Percentiles rank a stretch among this genome's conserved stretches.
These are phyloP conservation scores for Papilio polyxenes DNA, from an alignment of 1,140 invertebrate genomes.

Conservation along the genomic window DNA sequence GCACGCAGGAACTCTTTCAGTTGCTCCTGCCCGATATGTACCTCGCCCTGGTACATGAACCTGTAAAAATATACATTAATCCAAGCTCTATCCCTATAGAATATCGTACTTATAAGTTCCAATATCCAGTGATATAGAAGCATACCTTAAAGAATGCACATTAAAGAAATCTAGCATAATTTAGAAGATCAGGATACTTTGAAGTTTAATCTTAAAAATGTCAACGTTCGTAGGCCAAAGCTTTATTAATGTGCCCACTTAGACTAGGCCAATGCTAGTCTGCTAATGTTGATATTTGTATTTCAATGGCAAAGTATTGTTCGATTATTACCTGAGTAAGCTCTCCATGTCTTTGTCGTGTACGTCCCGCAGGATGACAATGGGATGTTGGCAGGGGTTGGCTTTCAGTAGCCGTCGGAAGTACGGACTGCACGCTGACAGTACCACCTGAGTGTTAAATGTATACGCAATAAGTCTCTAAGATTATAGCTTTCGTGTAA, in stretches of 20 bases:
- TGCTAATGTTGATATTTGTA: no score
- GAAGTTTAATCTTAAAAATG: neutral
- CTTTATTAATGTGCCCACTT: no score
- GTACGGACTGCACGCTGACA: conserved; percentile 95
- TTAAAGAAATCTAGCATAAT: neutral
- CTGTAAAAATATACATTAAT: conserved; percentile 61
- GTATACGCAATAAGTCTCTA: neutral
- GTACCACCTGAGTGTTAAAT: conserved; percentile 81
- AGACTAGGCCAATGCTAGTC: no score
- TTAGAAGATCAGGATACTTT: neutral
- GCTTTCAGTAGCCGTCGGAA: conserved; percentile 94
- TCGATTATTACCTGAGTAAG: conserved; percentile 84
- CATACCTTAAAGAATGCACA: neutral
- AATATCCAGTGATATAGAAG: neutral
- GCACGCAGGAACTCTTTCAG: conserved; percentile 93
- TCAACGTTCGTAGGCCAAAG: no score
- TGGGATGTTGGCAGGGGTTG: conserved; percentile 96
- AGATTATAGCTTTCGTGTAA: neutral
- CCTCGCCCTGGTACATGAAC: conserved; percentile 98
- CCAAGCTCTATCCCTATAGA: neutral
- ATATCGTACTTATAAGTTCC: no score
- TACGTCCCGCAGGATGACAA: conserved; percentile 94
- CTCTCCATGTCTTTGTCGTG: conserved; percentile 94
- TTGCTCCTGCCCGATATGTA: conserved; percentile 94
- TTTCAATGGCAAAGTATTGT: no score